Base-by-base conservation (phyloP, 1,140 invertebrate species). In the Drosophila parvula region DNA sequence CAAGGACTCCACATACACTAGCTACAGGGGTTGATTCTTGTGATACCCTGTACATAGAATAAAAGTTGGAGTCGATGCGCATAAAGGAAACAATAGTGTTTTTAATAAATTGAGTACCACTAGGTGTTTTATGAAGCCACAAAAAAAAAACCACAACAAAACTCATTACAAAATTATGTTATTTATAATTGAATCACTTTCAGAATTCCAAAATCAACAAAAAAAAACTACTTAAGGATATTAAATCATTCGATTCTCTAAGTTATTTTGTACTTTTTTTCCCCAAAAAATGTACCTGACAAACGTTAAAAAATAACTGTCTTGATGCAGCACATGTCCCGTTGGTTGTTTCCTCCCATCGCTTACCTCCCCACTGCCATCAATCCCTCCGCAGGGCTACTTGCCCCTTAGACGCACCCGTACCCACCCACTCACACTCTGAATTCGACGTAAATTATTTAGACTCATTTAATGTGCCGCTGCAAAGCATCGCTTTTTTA, bases 381-480 rank as follows among this genome's bases (percentile, higher is more conserved):
- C 18, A 64, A 34, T 69, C 34, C 28, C 32, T 34, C 27, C 10
- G 32, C 9, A 6, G 0, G 14, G 14, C 47, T 14, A 18, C n/a
- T n/a, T 67, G 47, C 57, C 32, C 43, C 32, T 60, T 22, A 18
- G 10, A 18, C 14, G 47, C 60, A 27, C 60, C 14, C 50, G 68
- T 50, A 75, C 51, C 30, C 48, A 47, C 28, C n/a, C 27, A 53
- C 56, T 43, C 80, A 65, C 60, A 65, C 62, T 82, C 67, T 48
- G 58, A 27, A 38, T 18, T 51, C 51, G 48, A 75, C 78, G 89
- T 84, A 89, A 89, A 90, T 89, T 89, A 89, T 89, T 84, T 81
- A 69, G 78, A 84, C 84, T 84, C 84, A 89, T 89, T 89, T 89
- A 89, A 89, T 89, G 85, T 73, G 40, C 67, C 58, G 57, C 79